A percentile compares a stretch with the other conserved stretches of the same genome.
Evolutionary conservation across 2,113 vertebrate genomes (phyloP).

Genomic region (Notechis scutatus): DNA sequence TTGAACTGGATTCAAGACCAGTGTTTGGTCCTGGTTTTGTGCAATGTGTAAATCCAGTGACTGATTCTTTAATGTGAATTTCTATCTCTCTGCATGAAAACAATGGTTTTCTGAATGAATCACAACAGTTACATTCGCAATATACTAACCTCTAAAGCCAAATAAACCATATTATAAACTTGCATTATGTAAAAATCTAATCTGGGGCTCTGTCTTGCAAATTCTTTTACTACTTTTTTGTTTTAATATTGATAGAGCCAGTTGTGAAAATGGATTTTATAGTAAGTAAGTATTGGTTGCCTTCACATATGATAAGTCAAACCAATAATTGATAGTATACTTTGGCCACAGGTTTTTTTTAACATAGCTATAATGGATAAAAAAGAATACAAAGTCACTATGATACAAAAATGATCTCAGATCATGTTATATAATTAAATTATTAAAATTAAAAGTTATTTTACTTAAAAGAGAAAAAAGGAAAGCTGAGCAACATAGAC

Average conservation of each 20-base stretch:
- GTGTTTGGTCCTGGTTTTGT: neutral
- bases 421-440: neutral
- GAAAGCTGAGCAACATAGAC: neutral
- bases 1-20: neutral
- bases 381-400: neutral
- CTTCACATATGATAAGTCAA: neutral
- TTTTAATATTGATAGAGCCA: neutral
- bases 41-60: neutral
- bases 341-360: neutral
- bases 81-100: neutral
- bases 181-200: neutral
- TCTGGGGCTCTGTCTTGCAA: neutral
- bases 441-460: neutral
- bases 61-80: neutral
- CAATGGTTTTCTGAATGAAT: neutral
- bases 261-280: neutral
- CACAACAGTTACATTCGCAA: neutral
- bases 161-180: neutral
- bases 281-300: neutral
- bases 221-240: neutral
- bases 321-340: neutral
- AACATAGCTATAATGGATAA: neutral
- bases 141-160: neutral
- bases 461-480: neutral
- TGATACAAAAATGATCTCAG: neutral